phyloP scores from a whole-genome alignment of 2,888 invertebrate genomes.

The Trichogramma evanescens region DNA sequence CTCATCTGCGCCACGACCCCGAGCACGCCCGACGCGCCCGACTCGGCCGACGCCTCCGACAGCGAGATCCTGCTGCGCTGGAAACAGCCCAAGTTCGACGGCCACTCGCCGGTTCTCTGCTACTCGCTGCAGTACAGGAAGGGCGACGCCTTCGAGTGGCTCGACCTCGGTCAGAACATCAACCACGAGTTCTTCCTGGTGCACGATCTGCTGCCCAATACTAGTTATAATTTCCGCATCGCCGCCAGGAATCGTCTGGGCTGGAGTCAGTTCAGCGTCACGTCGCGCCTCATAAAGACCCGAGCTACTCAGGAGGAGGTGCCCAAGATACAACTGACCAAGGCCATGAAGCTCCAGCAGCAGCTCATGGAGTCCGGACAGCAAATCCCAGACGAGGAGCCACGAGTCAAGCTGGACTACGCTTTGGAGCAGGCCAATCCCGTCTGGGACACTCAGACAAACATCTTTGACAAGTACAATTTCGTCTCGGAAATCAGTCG shows the following conservation, averaged over 20 bases:
- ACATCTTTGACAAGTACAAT: slow-evolving; percentile 69
- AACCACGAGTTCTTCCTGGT: slow-evolving; percentile 90
- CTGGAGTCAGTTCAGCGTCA: slow-evolving; percentile 85
- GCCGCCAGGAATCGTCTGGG: slow-evolving; percentile 87
- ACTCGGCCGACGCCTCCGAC: slow-evolving; percentile 67
- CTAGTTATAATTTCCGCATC: slow-evolving; percentile 82
- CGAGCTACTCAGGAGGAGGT: slow-evolving; percentile 50
- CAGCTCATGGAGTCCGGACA: slow-evolving; percentile 78
- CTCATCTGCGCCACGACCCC: slow-evolving; percentile 74
- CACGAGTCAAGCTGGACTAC: slow-evolving; percentile 65
- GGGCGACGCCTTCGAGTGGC: slow-evolving; percentile 76
- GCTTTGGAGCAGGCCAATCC: slow-evolving; percentile 66
- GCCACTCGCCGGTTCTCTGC: slow-evolving; percentile 81
- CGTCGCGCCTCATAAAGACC: slow-evolving; percentile 69
- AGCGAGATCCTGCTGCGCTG: slow-evolving; percentile 82
- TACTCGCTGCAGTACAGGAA: slow-evolving; percentile 82
- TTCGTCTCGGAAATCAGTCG: slow-evolving; percentile 80
- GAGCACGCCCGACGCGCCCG: slow-evolving; percentile 86
- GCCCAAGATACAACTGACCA: slow-evolving; percentile 69
- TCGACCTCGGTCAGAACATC: slow-evolving; percentile 75
- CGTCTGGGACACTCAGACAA: slow-evolving; percentile 63
- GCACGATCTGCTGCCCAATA: slow-evolving; percentile 67
- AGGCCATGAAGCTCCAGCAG: slow-evolving; percentile 78
- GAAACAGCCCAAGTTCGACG: slow-evolving; percentile 89
- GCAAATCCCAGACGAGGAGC: slow-evolving; percentile 58